phyloP scores from a whole-genome alignment of 2,888 invertebrate species.

The Nematopogon swammerdamellus region DNA sequence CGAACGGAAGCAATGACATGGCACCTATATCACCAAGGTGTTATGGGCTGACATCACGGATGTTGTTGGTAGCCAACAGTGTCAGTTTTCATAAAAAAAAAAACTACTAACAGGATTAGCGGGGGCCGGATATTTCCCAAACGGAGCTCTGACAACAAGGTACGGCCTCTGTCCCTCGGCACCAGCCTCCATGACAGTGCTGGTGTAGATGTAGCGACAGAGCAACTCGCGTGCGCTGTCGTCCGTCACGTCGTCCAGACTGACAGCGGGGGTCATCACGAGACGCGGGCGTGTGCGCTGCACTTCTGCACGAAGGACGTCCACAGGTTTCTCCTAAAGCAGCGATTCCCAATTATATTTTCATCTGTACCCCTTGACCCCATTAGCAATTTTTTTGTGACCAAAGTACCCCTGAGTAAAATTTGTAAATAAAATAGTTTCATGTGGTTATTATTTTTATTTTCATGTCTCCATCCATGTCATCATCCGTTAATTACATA shows the following conservation, averaged over 20 bases:
- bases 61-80: too few relatives aligned
- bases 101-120: slow-evolving; percentile 16
- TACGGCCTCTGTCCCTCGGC: slow-evolving; percentile 7
- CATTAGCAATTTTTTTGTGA: too few relatives aligned
- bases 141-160: slow-evolving; percentile 12
- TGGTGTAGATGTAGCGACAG: slow-evolving; percentile 23
- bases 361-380: slow-evolving; percentile 1
- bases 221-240: slow-evolving; percentile 17
- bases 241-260: slow-evolving; percentile 26
- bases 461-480: too few relatives aligned
- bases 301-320: slow-evolving; percentile 16
- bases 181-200: slow-evolving; percentile 12
- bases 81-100: too few relatives aligned
- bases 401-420: too few relatives aligned
- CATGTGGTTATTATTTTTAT: too few relatives aligned
- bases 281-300: slow-evolving; percentile 25
- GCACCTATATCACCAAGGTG: too few relatives aligned
- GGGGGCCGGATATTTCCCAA: slow-evolving; percentile 13
- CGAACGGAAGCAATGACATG: too few relatives aligned
- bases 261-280: slow-evolving; percentile 28
- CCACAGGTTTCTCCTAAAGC: slow-evolving; percentile 17
- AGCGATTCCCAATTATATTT: too few relatives aligned
- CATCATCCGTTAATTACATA: too few relatives aligned
- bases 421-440: too few relatives aligned
- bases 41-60: too few relatives aligned